These are phyloP conservation scores for Neodontobutis hainanensis DNA, from an alignment of 2,113 vertebrate genomes.

Conservation along the genomic window DNA sequence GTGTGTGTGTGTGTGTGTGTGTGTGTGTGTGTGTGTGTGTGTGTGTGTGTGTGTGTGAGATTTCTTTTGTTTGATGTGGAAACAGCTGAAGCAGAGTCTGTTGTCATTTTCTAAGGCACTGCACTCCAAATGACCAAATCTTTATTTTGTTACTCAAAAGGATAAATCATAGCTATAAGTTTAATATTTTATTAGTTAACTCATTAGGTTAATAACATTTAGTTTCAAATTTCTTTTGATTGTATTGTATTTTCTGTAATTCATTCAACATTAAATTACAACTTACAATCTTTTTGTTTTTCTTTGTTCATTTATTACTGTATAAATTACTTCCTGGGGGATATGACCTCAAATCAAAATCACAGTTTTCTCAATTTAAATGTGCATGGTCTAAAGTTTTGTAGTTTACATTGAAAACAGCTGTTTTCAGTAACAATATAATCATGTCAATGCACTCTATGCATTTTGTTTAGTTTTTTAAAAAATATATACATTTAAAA, in stretches of 20 bases:
- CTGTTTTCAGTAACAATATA: no score
- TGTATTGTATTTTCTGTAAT: constrained; percentile 91
- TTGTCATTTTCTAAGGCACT: constrained; percentile 62
- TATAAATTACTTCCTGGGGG: no score
- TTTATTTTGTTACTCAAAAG: constrained; percentile 81
- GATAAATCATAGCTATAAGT: constrained; percentile 70
- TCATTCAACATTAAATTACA: constrained; percentile 87
- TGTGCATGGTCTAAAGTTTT: no score
- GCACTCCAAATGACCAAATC: constrained; percentile 79
- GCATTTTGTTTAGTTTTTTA: no score
- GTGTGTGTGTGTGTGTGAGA: no score
- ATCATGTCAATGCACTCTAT: no score
- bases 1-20: no score
- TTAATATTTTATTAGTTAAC: constrained; percentile 74
- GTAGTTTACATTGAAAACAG: no score
- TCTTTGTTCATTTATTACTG: constrained; percentile 3
- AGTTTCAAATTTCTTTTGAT: constrained; percentile 85
- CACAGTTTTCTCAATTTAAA: no score
- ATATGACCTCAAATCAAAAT: no score
- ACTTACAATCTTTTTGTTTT: constrained; percentile 24
- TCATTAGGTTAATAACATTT: constrained; percentile 77
- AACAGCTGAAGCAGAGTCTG: constrained; percentile 53
- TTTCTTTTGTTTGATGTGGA: constrained; percentile 57
- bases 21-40: no score
- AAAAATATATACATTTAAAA: no score